Conservation (phyloP, 2,888 invertebrate genomes). For the Oxycera nigricornis region DNA sequence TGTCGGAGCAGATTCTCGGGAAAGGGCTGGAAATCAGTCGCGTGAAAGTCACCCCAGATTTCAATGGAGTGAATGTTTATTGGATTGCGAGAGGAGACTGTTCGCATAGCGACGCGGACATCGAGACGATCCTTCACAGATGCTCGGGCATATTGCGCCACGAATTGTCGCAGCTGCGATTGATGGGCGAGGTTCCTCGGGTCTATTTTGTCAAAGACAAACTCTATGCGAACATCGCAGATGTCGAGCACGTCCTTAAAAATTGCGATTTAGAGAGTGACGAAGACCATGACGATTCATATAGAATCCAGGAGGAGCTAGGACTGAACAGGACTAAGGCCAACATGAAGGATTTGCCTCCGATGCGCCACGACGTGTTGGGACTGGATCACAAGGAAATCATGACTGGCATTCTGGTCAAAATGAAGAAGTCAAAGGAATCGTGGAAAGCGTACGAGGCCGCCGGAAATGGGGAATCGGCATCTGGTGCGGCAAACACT, state of each 20-base stretch:
- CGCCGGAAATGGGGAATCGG: neutral
- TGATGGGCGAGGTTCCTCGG: conserved; percentile 79
- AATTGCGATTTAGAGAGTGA: conserved; percentile 67
- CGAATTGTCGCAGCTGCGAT: conserved; percentile 73
- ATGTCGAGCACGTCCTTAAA: conserved; percentile 68
- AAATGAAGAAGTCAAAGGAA: conserved; percentile 65
- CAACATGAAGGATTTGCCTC: conserved; percentile 63
- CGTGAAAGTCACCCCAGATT: conserved; percentile 73
- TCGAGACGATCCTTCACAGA: conserved; percentile 65
- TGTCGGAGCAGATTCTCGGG: conserved; percentile 68
- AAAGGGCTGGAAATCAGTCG: conserved; percentile 76
- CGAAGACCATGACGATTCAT: neutral
- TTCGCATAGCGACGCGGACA: conserved; percentile 65
- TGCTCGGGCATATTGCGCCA: conserved; percentile 71
- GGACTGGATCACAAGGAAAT: conserved; percentile 74
- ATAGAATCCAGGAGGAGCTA: neutral
- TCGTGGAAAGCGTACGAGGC: conserved; percentile 63
- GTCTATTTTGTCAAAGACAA: conserved; percentile 78
- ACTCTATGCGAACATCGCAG: conserved; percentile 64
- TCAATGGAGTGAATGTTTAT: conserved; percentile 72
- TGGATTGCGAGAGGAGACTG: conserved; percentile 73
- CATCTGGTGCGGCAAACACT: neutral
- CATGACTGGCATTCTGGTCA: conserved; percentile 65
- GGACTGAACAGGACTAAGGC: conserved; percentile 35
- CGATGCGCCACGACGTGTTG: conserved; percentile 75